Evolutionary conservation across 2,113 vertebrate genomes (phyloP).

Genomic region (Herpetotheres cachinnans): DNA sequence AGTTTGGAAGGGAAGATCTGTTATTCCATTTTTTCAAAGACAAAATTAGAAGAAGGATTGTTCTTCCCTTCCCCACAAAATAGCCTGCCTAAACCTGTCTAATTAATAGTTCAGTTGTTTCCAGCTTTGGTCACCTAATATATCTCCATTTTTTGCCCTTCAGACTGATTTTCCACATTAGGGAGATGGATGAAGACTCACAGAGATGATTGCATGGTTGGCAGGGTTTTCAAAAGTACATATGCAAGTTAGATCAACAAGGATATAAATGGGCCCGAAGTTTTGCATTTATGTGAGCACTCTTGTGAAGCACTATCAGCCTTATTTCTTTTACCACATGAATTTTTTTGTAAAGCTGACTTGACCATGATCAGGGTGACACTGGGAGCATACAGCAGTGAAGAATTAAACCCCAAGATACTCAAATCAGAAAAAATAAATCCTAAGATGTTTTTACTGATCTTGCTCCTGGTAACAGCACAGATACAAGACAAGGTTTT

Average conservation of each 20-base stretch:
- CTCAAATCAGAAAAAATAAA: neutral
- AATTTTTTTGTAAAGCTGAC: neutral
- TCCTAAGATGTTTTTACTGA: neutral
- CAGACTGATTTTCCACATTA: neutral
- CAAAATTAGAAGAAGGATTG: neutral
- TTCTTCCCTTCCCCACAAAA: neutral
- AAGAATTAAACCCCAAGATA: neutral
- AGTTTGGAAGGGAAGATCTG: neutral
- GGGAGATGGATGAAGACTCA: neutral
- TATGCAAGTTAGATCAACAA: neutral
- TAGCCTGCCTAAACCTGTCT: neutral
- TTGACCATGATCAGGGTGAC: neutral
- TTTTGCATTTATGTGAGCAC: neutral
- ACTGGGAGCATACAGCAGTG: neutral
- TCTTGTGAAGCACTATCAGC: neutral
- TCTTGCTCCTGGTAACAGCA: neutral
- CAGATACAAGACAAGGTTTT: neutral
- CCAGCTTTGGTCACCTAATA: neutral
- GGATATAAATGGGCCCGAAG: neutral
- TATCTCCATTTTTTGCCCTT: neutral
- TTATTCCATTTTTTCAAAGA: neutral
- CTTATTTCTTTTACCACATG: neutral
- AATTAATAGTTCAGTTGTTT: neutral
- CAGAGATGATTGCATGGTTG: neutral
- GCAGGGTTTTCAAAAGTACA: neutral